Evolutionary conservation across 1,140 invertebrate species (phyloP).

Genomic region (Gryllus bimaculatus): DNA sequence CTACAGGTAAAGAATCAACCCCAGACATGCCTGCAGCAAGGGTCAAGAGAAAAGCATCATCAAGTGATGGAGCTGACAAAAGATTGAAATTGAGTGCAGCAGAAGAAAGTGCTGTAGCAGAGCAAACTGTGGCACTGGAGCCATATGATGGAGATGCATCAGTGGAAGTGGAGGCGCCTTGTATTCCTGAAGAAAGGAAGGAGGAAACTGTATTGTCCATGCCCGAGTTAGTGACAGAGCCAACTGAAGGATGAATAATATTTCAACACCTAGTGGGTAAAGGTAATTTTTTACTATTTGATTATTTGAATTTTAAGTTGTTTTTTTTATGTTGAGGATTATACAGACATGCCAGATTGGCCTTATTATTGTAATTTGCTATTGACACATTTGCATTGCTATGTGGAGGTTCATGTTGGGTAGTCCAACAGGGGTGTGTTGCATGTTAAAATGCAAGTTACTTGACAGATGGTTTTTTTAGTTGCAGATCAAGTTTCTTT

Average conservation of each 20-base stretch:
- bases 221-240: background rate
- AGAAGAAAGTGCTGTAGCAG: conserved; percentile 1
- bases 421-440: background rate
- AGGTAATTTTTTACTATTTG: background rate
- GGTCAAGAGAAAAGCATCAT: conserved; percentile 17
- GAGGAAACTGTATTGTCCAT: background rate
- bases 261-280: background rate
- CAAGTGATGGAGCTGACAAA: conserved; percentile 10
- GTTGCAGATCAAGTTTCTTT: background rate
- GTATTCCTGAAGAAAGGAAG: background rate
- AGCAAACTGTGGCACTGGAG: background rate
- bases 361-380: background rate
- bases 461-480: background rate
- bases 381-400: background rate
- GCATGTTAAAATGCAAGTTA: background rate
- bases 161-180: background rate
- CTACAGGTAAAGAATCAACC: conserved; percentile 11
- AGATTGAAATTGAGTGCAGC: conserved; percentile 1
- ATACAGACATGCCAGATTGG: background rate
- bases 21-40: conserved; percentile 9
- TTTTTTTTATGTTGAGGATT: background rate
- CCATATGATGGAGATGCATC: background rate
- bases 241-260: conserved; percentile 1
- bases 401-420: background rate
- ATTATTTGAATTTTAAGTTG: background rate